Conservation (phyloP, 2,797 vertebrate species). For the Catamblyrhynchus diadema region DNA sequence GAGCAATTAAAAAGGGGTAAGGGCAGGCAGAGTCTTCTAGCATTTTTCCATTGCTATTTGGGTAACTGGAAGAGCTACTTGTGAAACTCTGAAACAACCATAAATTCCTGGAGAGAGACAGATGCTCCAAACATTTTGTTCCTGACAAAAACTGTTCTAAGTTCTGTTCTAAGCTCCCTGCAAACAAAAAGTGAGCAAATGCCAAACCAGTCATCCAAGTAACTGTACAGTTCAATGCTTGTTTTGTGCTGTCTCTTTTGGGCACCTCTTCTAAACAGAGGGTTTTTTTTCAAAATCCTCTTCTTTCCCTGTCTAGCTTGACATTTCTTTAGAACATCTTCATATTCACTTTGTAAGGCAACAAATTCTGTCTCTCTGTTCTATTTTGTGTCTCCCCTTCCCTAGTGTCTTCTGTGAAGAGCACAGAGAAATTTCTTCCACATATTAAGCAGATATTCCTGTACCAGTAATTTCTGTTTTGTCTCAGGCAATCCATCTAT, state of each 20-base stretch:
- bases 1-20: neutral
- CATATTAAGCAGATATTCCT: neutral
- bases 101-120: neutral
- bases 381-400: neutral
- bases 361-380: neutral
- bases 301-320: neutral
- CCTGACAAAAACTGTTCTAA: neutral
- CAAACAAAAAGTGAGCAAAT: neutral
- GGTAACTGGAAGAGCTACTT: neutral
- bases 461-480: neutral
- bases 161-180: neutral
- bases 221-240: neutral
- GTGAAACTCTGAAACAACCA: neutral
- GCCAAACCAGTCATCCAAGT: neutral
- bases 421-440: neutral
- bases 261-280: neutral
- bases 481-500: neutral
- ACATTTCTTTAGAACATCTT: neutral
- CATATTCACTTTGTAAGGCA: neutral
- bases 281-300: fast-evolving
- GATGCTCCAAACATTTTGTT: neutral
- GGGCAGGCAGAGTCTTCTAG: neutral
- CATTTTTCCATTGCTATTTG: neutral
- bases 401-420: neutral
- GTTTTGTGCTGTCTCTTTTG: neutral